Conservation (phyloP, 1,140 invertebrate species). For the Homalodisca vitripennis region DNA sequence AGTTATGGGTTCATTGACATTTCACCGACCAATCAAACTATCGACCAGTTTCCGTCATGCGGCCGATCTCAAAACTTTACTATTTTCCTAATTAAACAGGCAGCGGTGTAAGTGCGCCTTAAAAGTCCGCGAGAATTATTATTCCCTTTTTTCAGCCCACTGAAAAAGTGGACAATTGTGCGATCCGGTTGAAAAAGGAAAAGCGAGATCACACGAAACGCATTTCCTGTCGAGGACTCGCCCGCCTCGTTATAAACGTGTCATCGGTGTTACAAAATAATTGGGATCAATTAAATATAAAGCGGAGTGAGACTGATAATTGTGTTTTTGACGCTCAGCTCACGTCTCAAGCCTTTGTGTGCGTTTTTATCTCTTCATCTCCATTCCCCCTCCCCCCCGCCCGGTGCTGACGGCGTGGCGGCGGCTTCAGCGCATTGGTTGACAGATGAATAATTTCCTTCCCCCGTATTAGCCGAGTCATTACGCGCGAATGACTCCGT, state of each 20-base stretch:
- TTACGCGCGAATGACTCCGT: neutral
- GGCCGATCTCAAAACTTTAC: neutral
- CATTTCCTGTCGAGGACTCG: neutral
- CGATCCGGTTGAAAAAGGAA: neutral
- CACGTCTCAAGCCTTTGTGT: neutral
- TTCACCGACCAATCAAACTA: neutral
- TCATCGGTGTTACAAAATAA: neutral
- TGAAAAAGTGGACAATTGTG: neutral
- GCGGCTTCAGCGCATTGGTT: neutral
- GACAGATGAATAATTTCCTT: neutral
- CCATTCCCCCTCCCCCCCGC: neutral
- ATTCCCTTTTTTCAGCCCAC: neutral
- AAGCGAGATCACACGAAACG: neutral
- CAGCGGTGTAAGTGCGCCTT: neutral
- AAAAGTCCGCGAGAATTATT: neutral
- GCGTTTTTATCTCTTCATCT: neutral
- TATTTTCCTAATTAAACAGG: neutral
- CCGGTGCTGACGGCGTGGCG: too few species aligned
- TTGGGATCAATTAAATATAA: neutral
- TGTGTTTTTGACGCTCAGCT: neutral
- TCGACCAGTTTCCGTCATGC: neutral
- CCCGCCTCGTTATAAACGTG: neutral
- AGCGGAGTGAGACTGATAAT: neutral
- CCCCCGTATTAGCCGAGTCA: neutral
- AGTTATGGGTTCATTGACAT: too few species aligned